Evolutionary conservation across 2,888 invertebrate species (phyloP), one percentile per base, ranked within the genome.

Genomic region (Pyrochroa serraticornis): DNA sequence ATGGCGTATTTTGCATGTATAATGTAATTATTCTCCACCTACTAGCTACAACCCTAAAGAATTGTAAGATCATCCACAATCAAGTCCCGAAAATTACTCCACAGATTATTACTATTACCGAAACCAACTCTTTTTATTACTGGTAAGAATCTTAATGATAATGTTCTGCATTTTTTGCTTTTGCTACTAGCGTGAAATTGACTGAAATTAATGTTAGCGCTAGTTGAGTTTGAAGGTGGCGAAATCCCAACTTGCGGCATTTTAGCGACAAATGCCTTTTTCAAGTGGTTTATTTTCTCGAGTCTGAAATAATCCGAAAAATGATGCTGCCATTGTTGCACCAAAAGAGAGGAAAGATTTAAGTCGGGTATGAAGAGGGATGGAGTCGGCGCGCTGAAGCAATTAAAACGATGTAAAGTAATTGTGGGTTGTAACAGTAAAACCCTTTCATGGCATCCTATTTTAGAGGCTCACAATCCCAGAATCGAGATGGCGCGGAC

Each of bases 391-490:
- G 56, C 49, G 36, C 61, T 62, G 55, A 55, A 59, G 66, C 66
- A 69, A 71, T 71, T 71, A 71, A 64, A 67, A 60, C 64, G 66
- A 66, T 58, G 66, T 64, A 66, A 68, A 68, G 66, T 68, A 68
- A 69, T 69, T 67, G 66, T 58, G 64, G 64, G 63, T 60, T 62
- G 67, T 63, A 47, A 62, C 62, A 59, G 59, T 55, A 58, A 63
- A 65, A 65, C 64, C 64, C 65, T 64, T 65, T 62, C 63, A 61
- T 60, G 65, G 64, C 65, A 49, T 66, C 60, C 62, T 67, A 64
- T 62, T 63, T 64, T 64, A 66, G 62, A 58, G 55, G 56, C 56
- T 56, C 59, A 57, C 67, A 69, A 67, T 66, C 62, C 66, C 63
- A 49, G 60, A 65, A 64, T 59, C 52, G 67, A 63, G 64, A 64